Conservation (phyloP, 2,888 invertebrate genomes). For the Clostera curtula region DNA sequence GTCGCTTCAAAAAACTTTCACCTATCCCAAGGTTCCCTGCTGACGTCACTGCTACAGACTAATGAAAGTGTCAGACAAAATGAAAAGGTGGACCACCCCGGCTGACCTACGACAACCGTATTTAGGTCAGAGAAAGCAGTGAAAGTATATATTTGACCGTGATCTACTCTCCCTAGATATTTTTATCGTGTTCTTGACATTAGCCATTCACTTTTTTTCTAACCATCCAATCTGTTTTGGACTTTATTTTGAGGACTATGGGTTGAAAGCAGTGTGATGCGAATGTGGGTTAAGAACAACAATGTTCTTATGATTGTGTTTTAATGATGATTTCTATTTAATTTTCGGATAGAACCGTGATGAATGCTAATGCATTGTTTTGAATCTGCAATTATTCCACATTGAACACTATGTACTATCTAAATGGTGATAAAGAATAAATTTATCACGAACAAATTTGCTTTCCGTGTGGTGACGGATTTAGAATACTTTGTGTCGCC, state of each 20-base stretch:
- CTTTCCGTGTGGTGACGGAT: no score
- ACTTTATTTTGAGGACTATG: conserved; percentile 22
- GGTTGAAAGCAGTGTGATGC: conserved; percentile 16
- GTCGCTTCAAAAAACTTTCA: neutral
- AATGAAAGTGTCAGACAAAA: conserved; percentile 67
- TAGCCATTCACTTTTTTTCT: conserved; percentile 38
- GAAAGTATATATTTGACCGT: conserved; percentile 61
- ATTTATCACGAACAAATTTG: no score
- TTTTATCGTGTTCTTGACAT: conserved; percentile 47
- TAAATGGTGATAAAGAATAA: no score
- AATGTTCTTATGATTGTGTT: conserved; percentile 32
- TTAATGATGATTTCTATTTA: conserved; percentile 39
- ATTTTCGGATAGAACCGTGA: conserved; percentile 13
- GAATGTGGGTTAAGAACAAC: conserved; percentile 27
- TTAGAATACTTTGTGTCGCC: no score
- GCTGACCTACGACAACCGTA: conserved; percentile 57
- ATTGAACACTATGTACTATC: no score
- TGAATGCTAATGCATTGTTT: conserved; percentile 1
- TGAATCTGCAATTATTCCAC: neutral
- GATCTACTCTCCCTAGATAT: conserved; percentile 58
- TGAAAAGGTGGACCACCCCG: conserved; percentile 55
- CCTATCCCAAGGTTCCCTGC: conserved; percentile 11
- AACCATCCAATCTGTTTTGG: conserved; percentile 15
- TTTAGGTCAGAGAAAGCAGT: conserved; percentile 64
- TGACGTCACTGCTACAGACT: conserved; percentile 41